Conservation (phyloP, 2,113 vertebrate genomes). For the Rhinoptilus africanus region DNA sequence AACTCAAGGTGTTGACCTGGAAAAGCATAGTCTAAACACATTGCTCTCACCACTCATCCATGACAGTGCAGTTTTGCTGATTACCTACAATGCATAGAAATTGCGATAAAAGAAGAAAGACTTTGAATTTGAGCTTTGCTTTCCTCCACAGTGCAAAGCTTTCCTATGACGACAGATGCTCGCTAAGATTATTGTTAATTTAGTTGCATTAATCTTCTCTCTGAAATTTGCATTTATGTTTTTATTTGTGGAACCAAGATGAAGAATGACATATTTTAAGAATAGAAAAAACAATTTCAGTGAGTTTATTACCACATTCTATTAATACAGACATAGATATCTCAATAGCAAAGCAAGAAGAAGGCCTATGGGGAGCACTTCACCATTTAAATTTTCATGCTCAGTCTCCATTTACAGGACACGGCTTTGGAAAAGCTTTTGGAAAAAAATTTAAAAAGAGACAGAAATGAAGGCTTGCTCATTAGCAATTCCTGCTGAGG, state of each 20-base stretch:
- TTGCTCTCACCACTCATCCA: neutral
- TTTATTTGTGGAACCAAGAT: neutral
- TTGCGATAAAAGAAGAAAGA: neutral
- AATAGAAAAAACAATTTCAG: neutral
- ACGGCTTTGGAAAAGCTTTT: neutral
- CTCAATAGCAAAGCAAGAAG: neutral
- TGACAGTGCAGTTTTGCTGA: neutral
- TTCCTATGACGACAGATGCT: neutral
- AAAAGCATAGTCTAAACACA: neutral
- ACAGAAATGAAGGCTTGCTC: neutral
- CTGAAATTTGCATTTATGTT: neutral
- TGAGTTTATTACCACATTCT: neutral
- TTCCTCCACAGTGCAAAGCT: neutral
- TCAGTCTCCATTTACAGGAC: neutral
- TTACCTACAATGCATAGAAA: neutral
- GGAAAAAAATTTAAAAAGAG: neutral
- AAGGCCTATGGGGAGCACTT: neutral
- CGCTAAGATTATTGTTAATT: neutral
- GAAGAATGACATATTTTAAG: neutral
- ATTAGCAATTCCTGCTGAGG: slow-evolving; percentile 34
- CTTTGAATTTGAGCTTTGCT: neutral
- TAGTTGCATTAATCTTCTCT: neutral
- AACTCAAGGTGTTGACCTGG: neutral
- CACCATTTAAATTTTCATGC: neutral
- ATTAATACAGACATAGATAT: neutral